Evolutionary conservation across 2,113 vertebrate genomes (phyloP), one percentile per base, ranked within the genome.

Genomic region (Grammomys surdaster): DNA sequence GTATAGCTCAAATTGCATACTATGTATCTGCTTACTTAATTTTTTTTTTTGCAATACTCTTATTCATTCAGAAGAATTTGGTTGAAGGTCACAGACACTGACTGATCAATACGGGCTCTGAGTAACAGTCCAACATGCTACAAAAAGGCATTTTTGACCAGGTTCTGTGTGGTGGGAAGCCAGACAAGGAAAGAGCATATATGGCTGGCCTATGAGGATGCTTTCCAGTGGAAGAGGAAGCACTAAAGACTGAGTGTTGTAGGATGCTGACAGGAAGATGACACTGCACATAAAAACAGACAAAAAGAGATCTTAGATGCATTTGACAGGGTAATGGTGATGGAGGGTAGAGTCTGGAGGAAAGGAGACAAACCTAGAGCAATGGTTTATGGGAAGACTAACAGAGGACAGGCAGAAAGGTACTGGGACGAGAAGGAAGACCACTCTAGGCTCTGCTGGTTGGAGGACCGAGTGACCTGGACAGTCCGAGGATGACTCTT

Each of bases 41-140:
- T 60, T 63, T 24, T 54, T 91, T 54, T 63, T n/a, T 81, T 84
- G 70, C 3, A 80, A 88, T 43, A 72, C 65, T 81, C 86, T 81
- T 46, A 90, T 67, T 88, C 46, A 92, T 73, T 93, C 58, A 82
- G 54, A 91, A 93, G 54, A 94, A 88, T 58, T 88, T 73, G 72
- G 82, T 28, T 96, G 89, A 90, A 33, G 60, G 40, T 43, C 13
- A 2, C 1, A 70, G 56, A 48, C 36, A 58, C 13, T 73, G 5
- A 70, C 4, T 3, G 3, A 33, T 26, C 81, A 88, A 65, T 40
- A 51, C 0, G 1, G 82, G 20, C 65, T 48, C 65, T 95, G 67
- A 33, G 87, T 90, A 69, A 46, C 46, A 85, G 33, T 81, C 80
- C 48, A 63, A 69, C 22, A 60, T 4, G 8, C 43, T 48, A 70